Base-by-base conservation (phyloP, 2,113 vertebrate genomes). In the Cariama cristata region DNA sequence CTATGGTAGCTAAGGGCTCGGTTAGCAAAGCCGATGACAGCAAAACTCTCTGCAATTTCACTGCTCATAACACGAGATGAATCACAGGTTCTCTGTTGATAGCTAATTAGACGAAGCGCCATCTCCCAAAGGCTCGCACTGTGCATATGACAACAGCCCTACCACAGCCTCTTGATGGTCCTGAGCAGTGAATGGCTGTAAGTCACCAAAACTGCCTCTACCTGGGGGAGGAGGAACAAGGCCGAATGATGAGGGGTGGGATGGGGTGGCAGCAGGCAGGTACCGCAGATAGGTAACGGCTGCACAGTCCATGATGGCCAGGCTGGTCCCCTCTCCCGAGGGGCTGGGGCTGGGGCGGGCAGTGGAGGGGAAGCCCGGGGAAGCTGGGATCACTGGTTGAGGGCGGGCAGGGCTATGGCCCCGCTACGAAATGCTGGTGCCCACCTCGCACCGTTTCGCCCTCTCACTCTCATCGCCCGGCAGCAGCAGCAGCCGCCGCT, bases 201-300 rank as follows among this genome's bases (percentile, higher is more conserved):
- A 69, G 47, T 32, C 47, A 50, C 66, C 81, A 73, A 44, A 93
- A 45, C 38, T 59, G 71, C 28, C 58, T 79, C n/a, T 44, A 6
- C 3, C 47, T 28, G 27, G 8, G 47, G 5, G 1, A 67, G 11
- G 52, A 92, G 55, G 45, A 88, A 18, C 38, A 47, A 38, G 73
- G 62, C 33, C 0, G 0, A 45, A n/a, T 8, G 40, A 40, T 4
- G 5, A 42, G 32, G 24, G 14, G 23, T 33, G 68, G 32, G 53
- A 68, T 4, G 7, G 1, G 2, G 20, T 17, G 45, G 22, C 52
- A 55, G 59, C 58, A 50, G 5, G 18, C 33, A 68, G 32, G 22
- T 26, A 42, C 20, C 7, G 20, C 59, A 21, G 30, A 20, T 0
- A 32, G 20, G 35, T 16, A 79, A 15, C 30, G 71, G 45, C 55